Conservation (phyloP, 2,797 vertebrate genomes). For the Ptychadena robeensis region DNA sequence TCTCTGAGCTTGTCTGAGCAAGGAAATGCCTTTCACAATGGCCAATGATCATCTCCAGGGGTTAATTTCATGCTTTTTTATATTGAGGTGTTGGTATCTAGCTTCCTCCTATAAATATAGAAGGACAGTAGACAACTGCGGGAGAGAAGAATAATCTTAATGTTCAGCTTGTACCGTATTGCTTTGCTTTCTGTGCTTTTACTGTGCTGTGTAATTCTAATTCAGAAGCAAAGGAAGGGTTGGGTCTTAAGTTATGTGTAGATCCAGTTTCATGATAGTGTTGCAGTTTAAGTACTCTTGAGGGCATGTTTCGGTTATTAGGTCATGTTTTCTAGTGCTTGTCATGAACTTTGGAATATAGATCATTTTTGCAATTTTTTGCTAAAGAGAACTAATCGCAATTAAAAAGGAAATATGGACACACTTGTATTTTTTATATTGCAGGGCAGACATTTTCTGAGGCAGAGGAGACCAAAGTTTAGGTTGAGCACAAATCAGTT, state of each 20-base stretch:
- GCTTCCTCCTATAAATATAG: neutral
- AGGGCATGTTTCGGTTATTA: slow-evolving; percentile 2
- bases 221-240: neutral
- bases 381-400: neutral
- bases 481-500: neutral
- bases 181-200: neutral
- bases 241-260: neutral
- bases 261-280: neutral
- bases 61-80: neutral
- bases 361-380: neutral
- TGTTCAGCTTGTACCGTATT: neutral
- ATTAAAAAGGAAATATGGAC: neutral
- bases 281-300: neutral
- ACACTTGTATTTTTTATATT: too few species aligned
- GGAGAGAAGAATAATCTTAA: neutral
- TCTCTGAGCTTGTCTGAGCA: slow-evolving; percentile 3
- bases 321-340: neutral
- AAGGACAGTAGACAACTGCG: neutral
- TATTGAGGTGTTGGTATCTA: neutral
- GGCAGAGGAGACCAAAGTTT: too few species aligned
- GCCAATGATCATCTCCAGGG: neutral
- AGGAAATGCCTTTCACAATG: neutral
- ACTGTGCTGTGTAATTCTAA: neutral
- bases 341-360: neutral
- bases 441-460: too few species aligned